These are phyloP conservation scores for Bolinopsis microptera DNA, from an alignment of 37 sponge, comb jelly and placozoan species.

Conservation along the genomic window DNA sequence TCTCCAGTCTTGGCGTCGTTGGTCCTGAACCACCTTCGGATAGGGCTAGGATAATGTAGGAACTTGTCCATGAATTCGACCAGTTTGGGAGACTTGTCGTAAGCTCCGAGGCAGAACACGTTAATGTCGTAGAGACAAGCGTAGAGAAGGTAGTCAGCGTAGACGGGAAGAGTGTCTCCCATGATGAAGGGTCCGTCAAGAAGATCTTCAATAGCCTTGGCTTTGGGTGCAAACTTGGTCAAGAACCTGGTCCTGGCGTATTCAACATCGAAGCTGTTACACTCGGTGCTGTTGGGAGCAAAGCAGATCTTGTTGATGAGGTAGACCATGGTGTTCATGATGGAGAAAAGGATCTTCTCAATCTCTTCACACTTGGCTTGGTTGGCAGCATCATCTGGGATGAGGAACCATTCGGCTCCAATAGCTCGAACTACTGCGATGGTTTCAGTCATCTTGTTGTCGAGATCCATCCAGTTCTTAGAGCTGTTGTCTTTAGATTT, in stretches of 20 bases:
- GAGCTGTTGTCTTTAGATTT: not conserved
- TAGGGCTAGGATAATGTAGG: not conserved
- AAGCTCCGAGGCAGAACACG: not conserved
- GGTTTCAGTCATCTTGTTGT: constrained; percentile 54
- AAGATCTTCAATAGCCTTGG: not conserved
- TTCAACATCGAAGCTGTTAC: not conserved
- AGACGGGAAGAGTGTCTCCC: constrained; percentile 21
- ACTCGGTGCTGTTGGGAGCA: constrained; percentile 31
- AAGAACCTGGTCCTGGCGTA: constrained; percentile 1
- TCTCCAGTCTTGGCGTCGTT: constrained; percentile 2
- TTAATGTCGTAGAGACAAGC: constrained; percentile 6
- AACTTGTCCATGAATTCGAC: not conserved
- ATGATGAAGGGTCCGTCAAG: not conserved
- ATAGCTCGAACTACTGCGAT: constrained; percentile 23
- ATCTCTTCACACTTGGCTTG: not conserved
- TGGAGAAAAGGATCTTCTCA: constrained; percentile 25
- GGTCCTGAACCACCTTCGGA: not conserved
- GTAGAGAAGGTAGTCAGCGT: constrained; percentile 5
- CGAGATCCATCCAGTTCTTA: constrained; percentile 54
- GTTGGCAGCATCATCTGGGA: constrained; percentile 4
- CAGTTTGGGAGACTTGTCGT: not conserved
- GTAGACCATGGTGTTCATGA: constrained; percentile 54
- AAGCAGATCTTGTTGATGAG: constrained; percentile 62
- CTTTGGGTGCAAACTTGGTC: not conserved
- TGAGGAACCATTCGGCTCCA: not conserved